Evolutionary conservation across 2,113 vertebrate genomes (phyloP).

Genomic region (Piaya cayana): DNA sequence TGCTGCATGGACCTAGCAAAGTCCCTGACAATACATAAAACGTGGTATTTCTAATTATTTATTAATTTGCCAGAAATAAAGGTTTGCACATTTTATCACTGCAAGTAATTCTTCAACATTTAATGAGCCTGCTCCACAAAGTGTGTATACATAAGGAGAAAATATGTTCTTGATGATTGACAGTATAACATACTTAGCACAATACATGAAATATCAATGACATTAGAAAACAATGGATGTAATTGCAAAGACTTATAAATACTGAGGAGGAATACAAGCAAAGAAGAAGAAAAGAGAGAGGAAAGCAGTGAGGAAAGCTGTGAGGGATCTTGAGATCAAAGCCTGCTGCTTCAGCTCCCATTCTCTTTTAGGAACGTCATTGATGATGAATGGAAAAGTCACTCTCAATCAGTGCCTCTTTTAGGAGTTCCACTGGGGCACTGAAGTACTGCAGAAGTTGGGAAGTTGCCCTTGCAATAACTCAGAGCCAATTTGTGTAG

Average conservation of each 20-base stretch:
- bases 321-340: neutral
- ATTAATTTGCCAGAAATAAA: neutral
- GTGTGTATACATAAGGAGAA: neutral
- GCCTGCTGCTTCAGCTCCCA: neutral
- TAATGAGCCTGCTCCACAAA: neutral
- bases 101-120: neutral
- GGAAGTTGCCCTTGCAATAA: neutral
- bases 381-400: neutral
- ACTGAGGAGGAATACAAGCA: neutral
- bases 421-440: neutral
- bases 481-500: neutral
- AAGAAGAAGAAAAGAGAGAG: neutral
- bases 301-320: neutral
- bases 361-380: neutral
- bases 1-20: neutral
- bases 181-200: neutral
- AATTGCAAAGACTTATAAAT: neutral
- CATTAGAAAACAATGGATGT: neutral
- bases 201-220: neutral
- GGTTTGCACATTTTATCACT: neutral
- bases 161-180: neutral
- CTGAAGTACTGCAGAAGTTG: neutral
- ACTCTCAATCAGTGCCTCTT: neutral
- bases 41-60: neutral
- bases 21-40: neutral